Evolutionary conservation across 2,797 vertebrate species (phyloP), one percentile per base, ranked within the genome.

Genomic region (Pristis pectinata): DNA sequence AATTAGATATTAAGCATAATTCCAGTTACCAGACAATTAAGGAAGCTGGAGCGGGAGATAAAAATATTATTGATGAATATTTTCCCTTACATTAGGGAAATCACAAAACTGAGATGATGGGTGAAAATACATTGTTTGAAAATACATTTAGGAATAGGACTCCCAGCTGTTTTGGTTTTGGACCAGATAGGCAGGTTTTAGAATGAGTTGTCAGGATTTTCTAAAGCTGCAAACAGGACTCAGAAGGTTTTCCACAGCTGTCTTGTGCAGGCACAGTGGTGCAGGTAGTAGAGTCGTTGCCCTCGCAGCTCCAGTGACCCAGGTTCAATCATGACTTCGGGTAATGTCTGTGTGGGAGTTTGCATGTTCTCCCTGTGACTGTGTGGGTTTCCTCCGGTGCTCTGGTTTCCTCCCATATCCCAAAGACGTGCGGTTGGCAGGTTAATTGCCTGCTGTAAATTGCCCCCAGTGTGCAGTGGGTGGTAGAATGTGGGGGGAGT

Each of bases 21-120:
- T 94, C 94, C 92, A 94, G 92, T 94, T 94, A 94, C 41, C 70
- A 94, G 92, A 94, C 92, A 94, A 94, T 94, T 94, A 94, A 76
- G 70, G 49, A 94, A 94, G 70, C 70, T 94, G 67, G 87, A 53
- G 92, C 27, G 34, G 87, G 61, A 91, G 70, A 94, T 94, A 94
- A 74, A 74, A 76, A 74, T 56, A 56, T 76, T 94, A 74, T 94
- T 76, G 92, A 94, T 94, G 44, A 74, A 76, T 70, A 76, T 74
- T 49, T 94, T 94, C n/a, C 22, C 41, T 74, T 74, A 76, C 70
- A 56, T 74, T 74, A 74, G 92, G 92, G 70, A 91, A 72, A 72
- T 94, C 27, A 9, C 67, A 53, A n/a, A 94, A 74, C 70, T 44
- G 44, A 74, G 92, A 94, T 94, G 53, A 94, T 27, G 53, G 44